These are phyloP conservation scores for Akabosia matsudoensis DNA, from an alignment of 1,140 invertebrate species.

Conservation along the genomic window DNA sequence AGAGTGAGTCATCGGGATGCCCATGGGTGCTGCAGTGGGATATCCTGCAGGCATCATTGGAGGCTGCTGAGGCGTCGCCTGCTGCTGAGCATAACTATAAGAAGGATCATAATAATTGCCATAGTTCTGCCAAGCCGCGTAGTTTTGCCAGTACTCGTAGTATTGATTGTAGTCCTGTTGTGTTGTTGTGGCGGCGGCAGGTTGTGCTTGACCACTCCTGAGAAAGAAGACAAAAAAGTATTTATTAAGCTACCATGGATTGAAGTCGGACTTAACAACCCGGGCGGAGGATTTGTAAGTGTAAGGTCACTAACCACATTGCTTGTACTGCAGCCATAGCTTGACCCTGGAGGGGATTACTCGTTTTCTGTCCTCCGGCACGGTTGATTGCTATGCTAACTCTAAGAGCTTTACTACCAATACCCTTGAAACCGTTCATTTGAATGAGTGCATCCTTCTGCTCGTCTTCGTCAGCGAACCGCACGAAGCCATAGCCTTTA, in stretches of 20 bases:
- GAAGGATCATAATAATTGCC: slow-evolving; percentile 47
- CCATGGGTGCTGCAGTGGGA: slow-evolving; percentile 27
- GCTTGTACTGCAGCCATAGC: slow-evolving; percentile 47
- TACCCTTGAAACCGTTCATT: slow-evolving; percentile 76
- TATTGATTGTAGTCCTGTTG: slow-evolving; percentile 53
- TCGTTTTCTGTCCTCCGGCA: slow-evolving; percentile 43
- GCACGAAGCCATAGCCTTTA: slow-evolving; percentile 95
- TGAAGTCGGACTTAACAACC: background rate
- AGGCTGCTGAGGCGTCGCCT: slow-evolving; percentile 31
- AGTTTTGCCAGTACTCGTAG: slow-evolving; percentile 67
- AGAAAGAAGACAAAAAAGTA: background rate
- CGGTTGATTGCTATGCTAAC: slow-evolving; percentile 47
- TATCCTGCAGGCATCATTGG: slow-evolving; percentile 28
- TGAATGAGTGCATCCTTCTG: slow-evolving; percentile 84
- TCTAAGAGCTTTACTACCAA: slow-evolving; percentile 45
- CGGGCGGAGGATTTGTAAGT: background rate
- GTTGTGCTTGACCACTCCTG: slow-evolving; percentile 47
- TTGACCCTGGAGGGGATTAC: slow-evolving; percentile 42
- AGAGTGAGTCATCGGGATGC: slow-evolving; percentile 27
- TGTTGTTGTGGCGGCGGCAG: slow-evolving; percentile 49
- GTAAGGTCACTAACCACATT: slow-evolving; percentile 45
- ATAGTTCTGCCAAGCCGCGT: slow-evolving; percentile 58
- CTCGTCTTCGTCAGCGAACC: slow-evolving; percentile 90
- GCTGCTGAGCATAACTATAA: slow-evolving; percentile 41
- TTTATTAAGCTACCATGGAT: background rate